Base-by-base conservation (phyloP, 2,797 vertebrate genomes). In the Sebastes itinus region DNA sequence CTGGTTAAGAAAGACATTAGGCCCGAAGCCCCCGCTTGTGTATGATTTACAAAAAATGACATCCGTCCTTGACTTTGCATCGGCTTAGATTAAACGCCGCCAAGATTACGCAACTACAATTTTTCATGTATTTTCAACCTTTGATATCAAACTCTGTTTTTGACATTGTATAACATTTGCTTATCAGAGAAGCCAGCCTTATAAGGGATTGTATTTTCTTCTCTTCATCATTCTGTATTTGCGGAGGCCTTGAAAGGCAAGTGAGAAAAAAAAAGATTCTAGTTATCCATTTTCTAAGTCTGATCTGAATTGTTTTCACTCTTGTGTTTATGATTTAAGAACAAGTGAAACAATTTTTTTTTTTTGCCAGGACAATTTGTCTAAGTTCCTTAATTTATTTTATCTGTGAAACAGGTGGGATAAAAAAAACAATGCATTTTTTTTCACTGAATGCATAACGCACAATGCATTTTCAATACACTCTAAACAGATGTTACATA, bases 21-120 rank as follows among this genome's bases (percentile, higher is more conserved):
- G 74, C 87, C 78, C 55, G 42, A 61, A 77, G 83, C 58, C 20
- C 49, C 18, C 9, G 28, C 38, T 62, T 64, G 42, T 77, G 12
- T 23, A 25, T 35, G 56, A 78, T 81, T 73, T 54, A 78, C 2
- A 61, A 52, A 49, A 81, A 33, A 77, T n/a, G 38, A 38, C 52
- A 79, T 35, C 20, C 2, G 0, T 27, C 18, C 30, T 70, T 16
- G 9, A 14, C 8, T 23, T 68, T 74, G 61, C 56, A 66, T 30
- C n/a, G 4, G 22, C 18, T 25, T 35, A 6, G 25, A 65, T 58
- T 14, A n/a, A 5, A 42, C 16, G 69, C 27, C 13, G 52, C 20
- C 5, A 46, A 12, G 9, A 65, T 69, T 73, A 70, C 6, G 2
- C 11, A 58, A 4, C 13, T 14, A 2, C 4, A 22, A 5, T 42